phyloP scores from a whole-genome alignment of 2,888 invertebrate genomes.

The Tipula confusa region DNA sequence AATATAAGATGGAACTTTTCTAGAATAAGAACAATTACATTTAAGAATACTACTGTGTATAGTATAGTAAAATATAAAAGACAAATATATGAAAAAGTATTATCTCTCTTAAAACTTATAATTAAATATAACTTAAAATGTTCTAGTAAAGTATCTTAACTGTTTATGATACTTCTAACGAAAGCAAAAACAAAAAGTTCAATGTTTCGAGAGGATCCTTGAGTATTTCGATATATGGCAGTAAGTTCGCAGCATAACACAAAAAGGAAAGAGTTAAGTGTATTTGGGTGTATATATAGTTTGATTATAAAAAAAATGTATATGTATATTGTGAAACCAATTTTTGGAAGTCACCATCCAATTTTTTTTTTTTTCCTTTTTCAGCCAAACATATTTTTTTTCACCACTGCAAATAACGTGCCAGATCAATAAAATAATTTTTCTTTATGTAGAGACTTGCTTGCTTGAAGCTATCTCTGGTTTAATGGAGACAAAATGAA shows the following conservation, averaged over 20 bases:
- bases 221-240: background rate
- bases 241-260: background rate
- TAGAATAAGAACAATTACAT: background rate
- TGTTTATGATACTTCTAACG: background rate
- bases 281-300: no score
- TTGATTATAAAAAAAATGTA: no score
- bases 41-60: background rate
- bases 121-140: background rate
- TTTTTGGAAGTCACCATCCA: no score
- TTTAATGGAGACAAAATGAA: no score
- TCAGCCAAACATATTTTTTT: no score
- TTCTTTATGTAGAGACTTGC: no score
- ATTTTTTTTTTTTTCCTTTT: no score
- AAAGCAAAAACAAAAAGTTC: background rate
- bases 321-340: no score
- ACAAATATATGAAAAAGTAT: background rate
- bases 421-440: no score
- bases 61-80: background rate
- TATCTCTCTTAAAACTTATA: constrained; percentile 3
- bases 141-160: background rate
- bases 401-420: no score
- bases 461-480: no score
- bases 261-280: background rate
- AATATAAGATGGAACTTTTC: background rate
- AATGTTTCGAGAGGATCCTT: background rate